These are phyloP conservation scores for Euzetes globulus DNA, from an alignment of 2,888 invertebrate genomes.

Conservation along the genomic window DNA sequence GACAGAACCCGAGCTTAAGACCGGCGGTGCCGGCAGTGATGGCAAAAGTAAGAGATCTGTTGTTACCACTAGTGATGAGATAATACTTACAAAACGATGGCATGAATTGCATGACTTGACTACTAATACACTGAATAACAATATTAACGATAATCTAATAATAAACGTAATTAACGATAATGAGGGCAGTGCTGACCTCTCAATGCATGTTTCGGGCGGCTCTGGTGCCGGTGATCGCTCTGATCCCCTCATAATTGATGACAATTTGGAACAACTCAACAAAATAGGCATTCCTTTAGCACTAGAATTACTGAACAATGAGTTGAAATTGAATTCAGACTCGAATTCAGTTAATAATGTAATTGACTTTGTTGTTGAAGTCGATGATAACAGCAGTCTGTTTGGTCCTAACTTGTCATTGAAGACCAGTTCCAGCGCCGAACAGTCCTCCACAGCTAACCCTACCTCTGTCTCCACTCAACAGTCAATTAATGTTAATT, in stretches of 20 bases:
- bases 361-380: neutral
- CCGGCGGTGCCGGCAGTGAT: neutral
- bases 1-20: slow-evolving; percentile 34
- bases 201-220: neutral
- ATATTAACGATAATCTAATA: slow-evolving; percentile 1
- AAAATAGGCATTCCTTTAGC: neutral
- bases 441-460: neutral
- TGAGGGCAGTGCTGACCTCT: slow-evolving; percentile 4
- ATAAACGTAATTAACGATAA: slow-evolving; percentile 1
- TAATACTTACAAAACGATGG: neutral
- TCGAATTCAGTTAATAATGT: neutral
- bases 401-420: neutral
- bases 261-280: neutral
- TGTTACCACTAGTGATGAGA: slow-evolving; percentile 9
- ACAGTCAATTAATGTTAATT: neutral
- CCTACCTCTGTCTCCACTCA: neutral
- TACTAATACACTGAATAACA: neutral
- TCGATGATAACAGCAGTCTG: neutral
- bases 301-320: slow-evolving; percentile 1
- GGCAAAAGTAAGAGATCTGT: slow-evolving; percentile 15
- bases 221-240: neutral
- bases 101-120: slow-evolving; percentile 11
- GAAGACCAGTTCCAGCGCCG: neutral
- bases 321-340: slow-evolving; percentile 7
- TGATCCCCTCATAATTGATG: slow-evolving; percentile 1